A percentile compares a stretch with the other conserved stretches of the same genome.
Conservation (phyloP, 2,888 invertebrate species). For the Anoplius nigerrimus region DNA sequence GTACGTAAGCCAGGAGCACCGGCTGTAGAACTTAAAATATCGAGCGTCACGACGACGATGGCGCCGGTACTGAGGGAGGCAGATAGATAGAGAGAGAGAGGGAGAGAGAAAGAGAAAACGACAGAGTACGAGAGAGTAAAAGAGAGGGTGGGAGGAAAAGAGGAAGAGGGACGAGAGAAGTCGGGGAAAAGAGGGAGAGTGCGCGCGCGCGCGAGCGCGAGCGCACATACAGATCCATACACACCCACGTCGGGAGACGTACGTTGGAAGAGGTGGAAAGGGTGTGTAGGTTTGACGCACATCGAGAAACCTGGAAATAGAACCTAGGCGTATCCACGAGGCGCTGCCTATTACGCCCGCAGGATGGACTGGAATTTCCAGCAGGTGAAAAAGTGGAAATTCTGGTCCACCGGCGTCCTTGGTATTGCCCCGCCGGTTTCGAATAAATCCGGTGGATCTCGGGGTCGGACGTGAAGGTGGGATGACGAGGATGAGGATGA, state of each 20-base stretch:
- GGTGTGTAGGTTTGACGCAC: slow-evolving; percentile 8
- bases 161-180: background rate
- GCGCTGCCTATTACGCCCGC: slow-evolving; percentile 18
- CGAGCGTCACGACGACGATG: slow-evolving; percentile 36
- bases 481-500: background rate
- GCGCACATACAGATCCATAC: slow-evolving; percentile 15
- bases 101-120: background rate
- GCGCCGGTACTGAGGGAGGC: slow-evolving; percentile 31
- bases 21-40: slow-evolving; percentile 32
- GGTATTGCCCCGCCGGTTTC: background rate
- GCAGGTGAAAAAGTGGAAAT: slow-evolving; percentile 40
- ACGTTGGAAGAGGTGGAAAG: no score
- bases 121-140: background rate
- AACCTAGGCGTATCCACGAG: slow-evolving; percentile 25
- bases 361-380: slow-evolving; percentile 38
- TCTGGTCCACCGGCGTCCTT: slow-evolving; percentile 24
- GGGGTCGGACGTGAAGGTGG: background rate
- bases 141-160: background rate
- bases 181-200: background rate
- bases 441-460: background rate
- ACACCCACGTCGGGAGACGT: background rate
- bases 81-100: slow-evolving; percentile 5
- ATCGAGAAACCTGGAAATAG: slow-evolving; percentile 37
- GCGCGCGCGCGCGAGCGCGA: background rate
- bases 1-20: background rate